Conservation (phyloP, 2,888 invertebrate genomes). For the Ormia ochracea region DNA sequence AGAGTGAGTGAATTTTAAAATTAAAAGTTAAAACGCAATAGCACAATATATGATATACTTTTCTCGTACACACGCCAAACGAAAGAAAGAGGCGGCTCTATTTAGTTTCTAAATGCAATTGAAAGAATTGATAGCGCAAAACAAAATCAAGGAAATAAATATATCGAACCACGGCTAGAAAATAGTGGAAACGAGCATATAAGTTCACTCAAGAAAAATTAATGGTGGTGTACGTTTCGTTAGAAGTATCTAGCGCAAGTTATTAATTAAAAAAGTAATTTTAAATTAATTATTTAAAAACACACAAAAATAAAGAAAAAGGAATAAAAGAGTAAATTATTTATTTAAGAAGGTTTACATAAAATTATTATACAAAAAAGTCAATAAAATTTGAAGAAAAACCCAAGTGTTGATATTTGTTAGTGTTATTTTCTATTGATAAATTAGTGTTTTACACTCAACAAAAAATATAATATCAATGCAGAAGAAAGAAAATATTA, state of each 20-base stretch:
- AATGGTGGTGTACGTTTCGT: slow-evolving; percentile 73
- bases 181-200: slow-evolving; percentile 51
- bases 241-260: slow-evolving; percentile 66
- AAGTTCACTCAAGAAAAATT: slow-evolving; percentile 72
- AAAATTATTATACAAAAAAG: slow-evolving; percentile 47
- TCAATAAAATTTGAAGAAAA: neutral
- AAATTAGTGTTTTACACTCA: slow-evolving; percentile 25
- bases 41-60: slow-evolving; percentile 20
- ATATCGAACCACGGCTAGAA: slow-evolving; percentile 57
- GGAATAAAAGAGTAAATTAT: slow-evolving; percentile 59
- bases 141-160: slow-evolving; percentile 48
- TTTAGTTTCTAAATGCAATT: slow-evolving; percentile 7
- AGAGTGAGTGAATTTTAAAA: slow-evolving; percentile 12
- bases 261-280: slow-evolving; percentile 48
- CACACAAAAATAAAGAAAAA: slow-evolving; percentile 60
- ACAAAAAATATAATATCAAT: slow-evolving; percentile 11
- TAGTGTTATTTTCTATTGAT: slow-evolving; percentile 25
- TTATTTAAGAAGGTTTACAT: slow-evolving; percentile 57
- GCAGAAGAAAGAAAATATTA: neutral
- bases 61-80: neutral
- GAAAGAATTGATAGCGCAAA: slow-evolving; percentile 52
- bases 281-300: slow-evolving; percentile 61
- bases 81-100: slow-evolving; percentile 28
- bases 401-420: slow-evolving; percentile 50
- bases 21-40: slow-evolving; percentile 40